These are phyloP conservation scores for Etheostoma perlongum DNA, from an alignment of 2,797 vertebrate species.

Conservation along the genomic window DNA sequence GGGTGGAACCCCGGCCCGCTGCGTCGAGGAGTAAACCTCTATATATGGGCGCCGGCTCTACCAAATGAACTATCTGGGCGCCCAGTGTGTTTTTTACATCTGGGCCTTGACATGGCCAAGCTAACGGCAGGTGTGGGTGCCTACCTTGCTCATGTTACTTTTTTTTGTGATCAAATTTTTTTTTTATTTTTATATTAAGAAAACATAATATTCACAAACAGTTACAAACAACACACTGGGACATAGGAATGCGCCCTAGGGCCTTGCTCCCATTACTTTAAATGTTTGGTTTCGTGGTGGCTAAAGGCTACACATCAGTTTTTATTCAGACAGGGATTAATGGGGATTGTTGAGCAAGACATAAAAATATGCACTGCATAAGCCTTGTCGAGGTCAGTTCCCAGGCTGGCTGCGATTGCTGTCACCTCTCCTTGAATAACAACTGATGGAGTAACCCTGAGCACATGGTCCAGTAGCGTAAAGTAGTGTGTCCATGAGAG, in stretches of 20 bases:
- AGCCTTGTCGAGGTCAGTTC: slow-evolving; percentile 2
- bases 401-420: not conserved
- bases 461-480: slow-evolving; percentile 1
- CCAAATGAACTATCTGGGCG: too few relatives aligned
- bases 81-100: slow-evolving; percentile 28
- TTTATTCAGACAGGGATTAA: slow-evolving; percentile 18
- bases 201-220: too few relatives aligned
- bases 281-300: slow-evolving; percentile 7
- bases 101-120: not conserved
- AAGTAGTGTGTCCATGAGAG: not conserved
- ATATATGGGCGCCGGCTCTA: too few relatives aligned
- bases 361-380: not conserved
- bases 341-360: slow-evolving; percentile 7
- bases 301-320: slow-evolving; percentile 8
- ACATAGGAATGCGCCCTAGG: too few relatives aligned
- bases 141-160: not conserved
- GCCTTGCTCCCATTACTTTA: not conserved
- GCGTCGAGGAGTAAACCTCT: too few relatives aligned
- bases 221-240: too few relatives aligned
- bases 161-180: too few relatives aligned
- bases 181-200: too few relatives aligned
- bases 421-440: slow-evolving; percentile 13
- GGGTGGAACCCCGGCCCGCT: too few relatives aligned
- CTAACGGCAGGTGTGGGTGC: slow-evolving; percentile 14
- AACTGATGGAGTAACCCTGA: not conserved